Conservation (phyloP, 2,113 vertebrate species). For the Nothoprocta perdicaria region DNA sequence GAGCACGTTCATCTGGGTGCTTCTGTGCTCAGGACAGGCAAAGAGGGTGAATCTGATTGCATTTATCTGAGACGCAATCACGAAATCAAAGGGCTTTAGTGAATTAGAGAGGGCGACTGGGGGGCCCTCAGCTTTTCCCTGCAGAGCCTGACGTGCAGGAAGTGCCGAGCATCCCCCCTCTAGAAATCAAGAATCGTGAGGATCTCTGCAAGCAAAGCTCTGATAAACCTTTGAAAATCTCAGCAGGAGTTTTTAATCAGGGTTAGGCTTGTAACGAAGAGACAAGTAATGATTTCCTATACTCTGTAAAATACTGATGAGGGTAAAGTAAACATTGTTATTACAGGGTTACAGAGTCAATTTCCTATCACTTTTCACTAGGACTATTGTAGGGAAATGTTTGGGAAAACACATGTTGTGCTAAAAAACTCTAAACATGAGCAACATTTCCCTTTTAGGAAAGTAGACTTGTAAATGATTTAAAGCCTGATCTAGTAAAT, state of each 20-base stretch:
- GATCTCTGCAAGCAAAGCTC: background rate
- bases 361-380: conserved; percentile 67
- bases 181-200: background rate
- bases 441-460: conserved; percentile 54
- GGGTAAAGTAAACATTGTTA: conserved; percentile 53
- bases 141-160: background rate
- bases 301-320: conserved; percentile 49
- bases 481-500: conserved; percentile 49
- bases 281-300: conserved; percentile 56
- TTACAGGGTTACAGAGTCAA: conserved; percentile 54
- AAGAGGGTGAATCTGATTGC: too few relatives aligned
- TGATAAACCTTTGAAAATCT: conserved; percentile 12
- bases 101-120: background rate
- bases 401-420: conserved; percentile 53
- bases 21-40: background rate
- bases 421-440: conserved; percentile 27
- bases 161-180: accelerated
- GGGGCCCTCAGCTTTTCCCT: background rate
- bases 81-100: background rate
- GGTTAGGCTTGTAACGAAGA: background rate
- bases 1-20: too few relatives aligned
- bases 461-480: conserved; percentile 51
- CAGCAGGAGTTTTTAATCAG: conserved; percentile 52
- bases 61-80: background rate
- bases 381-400: conserved; percentile 45